Base-by-base conservation (phyloP, 2,113 vertebrate species). In the Falcunculus frontatus region DNA sequence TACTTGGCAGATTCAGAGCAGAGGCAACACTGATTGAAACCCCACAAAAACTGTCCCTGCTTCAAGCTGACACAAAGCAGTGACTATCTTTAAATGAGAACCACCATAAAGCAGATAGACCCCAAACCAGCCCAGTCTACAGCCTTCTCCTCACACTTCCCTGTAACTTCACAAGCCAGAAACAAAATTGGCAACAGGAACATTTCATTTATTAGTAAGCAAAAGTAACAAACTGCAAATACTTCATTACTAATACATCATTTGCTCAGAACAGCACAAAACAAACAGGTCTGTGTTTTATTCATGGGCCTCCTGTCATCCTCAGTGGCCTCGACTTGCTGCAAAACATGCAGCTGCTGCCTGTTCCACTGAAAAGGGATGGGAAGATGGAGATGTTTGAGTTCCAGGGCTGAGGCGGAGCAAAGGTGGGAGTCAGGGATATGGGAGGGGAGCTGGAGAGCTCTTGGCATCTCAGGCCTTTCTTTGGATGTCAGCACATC, bases 211-310 rank as follows among this genome's bases (percentile, higher is more conserved):
- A 80, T 93, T 85, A 93, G 89, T 41, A 93, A 95, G 84, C 63
- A 91, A 85, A 96, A 93, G 74, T 5, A 7, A 93, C 81, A 89
- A 84, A 91, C 81, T 29, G 49, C 65, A 82, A 94, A 95, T 69
- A 65, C 75, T 81, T 97, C 94, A 95, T 96, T 95, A 96, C 78
- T 96, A 96, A 97, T 83, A 82, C 77, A 90, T 91, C 42, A n/a
- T 93, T 93, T 83, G 63, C 75, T 93, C 89, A 30, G 57, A 94
- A 89, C 0, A 0, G 50, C 86, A 87, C 35, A 92, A 96, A 94
- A 82, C 84, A 95, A 87, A 93, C 78, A 85, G 83, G 59, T 33
- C 50, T 77, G 78, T 94, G 85, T 88, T 96, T 96, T 95, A 95
- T 96, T 96, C 91, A 91, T 89, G 52, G 81, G 30, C 50, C 82